Conservation (phyloP, 2,113 vertebrate genomes). For the Prionailurus bengalensis region DNA sequence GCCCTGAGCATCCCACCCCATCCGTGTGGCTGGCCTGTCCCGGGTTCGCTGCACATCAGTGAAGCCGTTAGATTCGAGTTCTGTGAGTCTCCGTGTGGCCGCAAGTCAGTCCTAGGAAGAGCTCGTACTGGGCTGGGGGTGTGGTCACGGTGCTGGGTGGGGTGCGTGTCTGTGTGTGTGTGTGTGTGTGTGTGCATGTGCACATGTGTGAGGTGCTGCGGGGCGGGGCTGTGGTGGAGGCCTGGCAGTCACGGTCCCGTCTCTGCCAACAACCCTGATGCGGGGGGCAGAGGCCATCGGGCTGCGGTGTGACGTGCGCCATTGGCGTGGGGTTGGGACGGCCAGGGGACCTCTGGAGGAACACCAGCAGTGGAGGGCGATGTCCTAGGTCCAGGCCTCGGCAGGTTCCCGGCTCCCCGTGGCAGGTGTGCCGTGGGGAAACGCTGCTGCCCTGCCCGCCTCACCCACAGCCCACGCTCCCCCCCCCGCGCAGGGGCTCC, state of each 20-base stretch:
- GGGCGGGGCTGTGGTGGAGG: no score
- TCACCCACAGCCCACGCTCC: background rate
- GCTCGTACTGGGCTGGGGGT: fast-evolving
- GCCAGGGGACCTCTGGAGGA: no score
- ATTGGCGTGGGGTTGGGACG: fast-evolving
- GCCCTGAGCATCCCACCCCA: fast-evolving
- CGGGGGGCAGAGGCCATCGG: background rate
- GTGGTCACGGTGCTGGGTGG: fast-evolving
- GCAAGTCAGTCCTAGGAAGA: background rate
- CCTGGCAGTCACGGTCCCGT: no score
- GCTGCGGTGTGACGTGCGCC: fast-evolving
- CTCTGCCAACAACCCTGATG: fast-evolving
- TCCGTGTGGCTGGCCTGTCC: fast-evolving
- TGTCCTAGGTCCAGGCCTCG: fast-evolving
- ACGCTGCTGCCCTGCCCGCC: fast-evolving
- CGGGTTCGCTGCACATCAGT: fast-evolving
- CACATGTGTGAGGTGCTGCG: fast-evolving
- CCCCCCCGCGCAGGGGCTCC: fast-evolving
- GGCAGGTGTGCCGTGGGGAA: fast-evolving
- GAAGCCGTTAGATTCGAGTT: background rate
- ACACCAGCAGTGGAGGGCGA: background rate
- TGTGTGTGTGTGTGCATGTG: no score
- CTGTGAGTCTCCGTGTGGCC: background rate
- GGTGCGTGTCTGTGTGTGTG: fast-evolving
- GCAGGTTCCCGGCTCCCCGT: fast-evolving